phyloP scores from a whole-genome alignment of 2,797 vertebrate genomes.

The Erpetoichthys calabaricus region DNA sequence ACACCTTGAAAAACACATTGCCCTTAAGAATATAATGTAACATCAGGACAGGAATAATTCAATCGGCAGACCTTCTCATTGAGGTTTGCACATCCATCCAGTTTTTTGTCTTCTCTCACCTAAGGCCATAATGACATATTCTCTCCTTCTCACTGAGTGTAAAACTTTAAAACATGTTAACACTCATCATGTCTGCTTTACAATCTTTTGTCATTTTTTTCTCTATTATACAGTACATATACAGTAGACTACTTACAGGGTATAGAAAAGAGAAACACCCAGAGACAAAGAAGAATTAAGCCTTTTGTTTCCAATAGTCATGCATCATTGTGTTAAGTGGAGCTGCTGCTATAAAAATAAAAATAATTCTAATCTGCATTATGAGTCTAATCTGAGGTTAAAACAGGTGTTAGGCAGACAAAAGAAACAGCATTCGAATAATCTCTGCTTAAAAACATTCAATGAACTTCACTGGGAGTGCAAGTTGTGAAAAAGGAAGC shows the following conservation, averaged over 20 bases:
- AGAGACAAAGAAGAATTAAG: constrained; percentile 10
- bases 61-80: constrained; percentile 1
- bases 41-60: not conserved
- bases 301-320: constrained; percentile 8
- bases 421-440: too few relatives aligned
- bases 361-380: not conserved
- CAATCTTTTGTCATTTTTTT: not conserved
- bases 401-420: not conserved
- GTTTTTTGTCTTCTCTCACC: too few relatives aligned
- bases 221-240: constrained; percentile 8
- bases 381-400: not conserved
- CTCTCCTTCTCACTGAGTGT: too few relatives aligned
- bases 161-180: too few relatives aligned
- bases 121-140: too few relatives aligned
- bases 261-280: constrained; percentile 3
- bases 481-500: too few relatives aligned
- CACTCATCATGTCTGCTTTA: constrained; percentile 5
- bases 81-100: not conserved
- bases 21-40: not conserved
- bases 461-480: too few relatives aligned
- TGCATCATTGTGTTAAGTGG: constrained; percentile 8
- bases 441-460: too few relatives aligned
- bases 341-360: not conserved
- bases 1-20: constrained; percentile 4
- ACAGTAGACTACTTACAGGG: not conserved